phyloP scores from a whole-genome alignment of 2,113 vertebrate species.

The Cyprinodon tularosa region DNA sequence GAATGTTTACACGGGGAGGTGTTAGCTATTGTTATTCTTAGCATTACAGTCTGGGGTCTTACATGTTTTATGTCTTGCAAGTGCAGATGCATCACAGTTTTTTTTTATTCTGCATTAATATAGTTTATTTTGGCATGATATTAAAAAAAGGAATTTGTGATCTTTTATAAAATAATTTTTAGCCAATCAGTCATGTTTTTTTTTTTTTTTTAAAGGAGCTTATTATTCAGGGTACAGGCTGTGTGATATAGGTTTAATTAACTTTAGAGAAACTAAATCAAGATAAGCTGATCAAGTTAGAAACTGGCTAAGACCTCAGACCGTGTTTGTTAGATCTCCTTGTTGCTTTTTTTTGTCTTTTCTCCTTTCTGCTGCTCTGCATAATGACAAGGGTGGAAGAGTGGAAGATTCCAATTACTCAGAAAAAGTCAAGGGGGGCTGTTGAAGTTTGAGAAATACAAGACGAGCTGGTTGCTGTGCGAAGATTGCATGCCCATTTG shows the following conservation, averaged over 20 bases:
- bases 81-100: slow-evolving; percentile 30
- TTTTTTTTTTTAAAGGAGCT: slow-evolving; percentile 6
- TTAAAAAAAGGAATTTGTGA: slow-evolving; percentile 41
- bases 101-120: slow-evolving; percentile 28
- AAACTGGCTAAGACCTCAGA: slow-evolving; percentile 57
- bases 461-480: slow-evolving; percentile 62
- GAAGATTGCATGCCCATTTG: slow-evolving; percentile 68
- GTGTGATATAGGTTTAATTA: slow-evolving; percentile 73
- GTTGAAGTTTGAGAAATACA: slow-evolving; percentile 74
- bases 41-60: slow-evolving; percentile 31
- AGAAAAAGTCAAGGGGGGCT: slow-evolving; percentile 69
- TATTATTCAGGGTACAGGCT: slow-evolving; percentile 36
- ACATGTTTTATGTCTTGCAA: slow-evolving; percentile 41
- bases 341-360: slow-evolving; percentile 49
- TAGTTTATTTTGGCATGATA: slow-evolving; percentile 25
- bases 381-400: slow-evolving; percentile 60
- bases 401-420: slow-evolving; percentile 74
- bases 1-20: slow-evolving; percentile 17
- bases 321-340: slow-evolving; percentile 45
- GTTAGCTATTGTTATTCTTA: slow-evolving; percentile 32
- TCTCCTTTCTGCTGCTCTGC: slow-evolving; percentile 57
- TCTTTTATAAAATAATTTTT: slow-evolving; percentile 13
- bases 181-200: slow-evolving; percentile 36
- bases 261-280: slow-evolving; percentile 69
- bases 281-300: slow-evolving; percentile 64